Conservation (phyloP, 2,113 vertebrate species). For the Amblyopsis rosae region DNA sequence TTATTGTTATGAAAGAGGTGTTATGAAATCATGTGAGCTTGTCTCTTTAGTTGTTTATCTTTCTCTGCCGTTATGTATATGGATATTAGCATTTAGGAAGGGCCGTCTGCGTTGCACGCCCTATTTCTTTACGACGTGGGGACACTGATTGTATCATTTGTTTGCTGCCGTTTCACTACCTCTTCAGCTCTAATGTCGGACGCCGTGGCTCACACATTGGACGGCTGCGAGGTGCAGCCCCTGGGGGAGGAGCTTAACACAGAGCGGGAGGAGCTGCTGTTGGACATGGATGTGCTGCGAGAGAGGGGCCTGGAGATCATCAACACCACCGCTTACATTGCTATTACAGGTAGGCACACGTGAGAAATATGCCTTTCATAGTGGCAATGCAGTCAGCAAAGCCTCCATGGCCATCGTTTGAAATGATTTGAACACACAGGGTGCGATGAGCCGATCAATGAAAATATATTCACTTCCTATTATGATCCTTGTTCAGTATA, state of each 20-base stretch:
- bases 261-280: slow-evolving; percentile 87
- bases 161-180: not conserved
- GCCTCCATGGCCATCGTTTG: too few species aligned
- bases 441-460: too few species aligned
- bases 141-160: slow-evolving; percentile 4
- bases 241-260: slow-evolving; percentile 92
- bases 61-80: too few species aligned
- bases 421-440: too few species aligned
- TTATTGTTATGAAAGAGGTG: too few species aligned
- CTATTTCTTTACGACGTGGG: not conserved
- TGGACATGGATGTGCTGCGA: slow-evolving; percentile 85
- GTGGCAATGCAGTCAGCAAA: too few species aligned
- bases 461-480: too few species aligned
- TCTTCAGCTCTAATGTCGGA: slow-evolving; percentile 87
- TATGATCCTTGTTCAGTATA: too few species aligned
- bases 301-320: slow-evolving; percentile 91
- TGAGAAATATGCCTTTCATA: not conserved
- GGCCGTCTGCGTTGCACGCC: not conserved
- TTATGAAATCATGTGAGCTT: too few species aligned
- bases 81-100: not conserved
- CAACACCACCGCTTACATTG: slow-evolving; percentile 92
- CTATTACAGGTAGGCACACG: slow-evolving; percentile 83
- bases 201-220: slow-evolving; percentile 94
- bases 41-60: too few species aligned
- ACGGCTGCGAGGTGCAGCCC: slow-evolving; percentile 92